phyloP scores from a whole-genome alignment of 2,113 vertebrate genomes.

The Mobula birostris region DNA sequence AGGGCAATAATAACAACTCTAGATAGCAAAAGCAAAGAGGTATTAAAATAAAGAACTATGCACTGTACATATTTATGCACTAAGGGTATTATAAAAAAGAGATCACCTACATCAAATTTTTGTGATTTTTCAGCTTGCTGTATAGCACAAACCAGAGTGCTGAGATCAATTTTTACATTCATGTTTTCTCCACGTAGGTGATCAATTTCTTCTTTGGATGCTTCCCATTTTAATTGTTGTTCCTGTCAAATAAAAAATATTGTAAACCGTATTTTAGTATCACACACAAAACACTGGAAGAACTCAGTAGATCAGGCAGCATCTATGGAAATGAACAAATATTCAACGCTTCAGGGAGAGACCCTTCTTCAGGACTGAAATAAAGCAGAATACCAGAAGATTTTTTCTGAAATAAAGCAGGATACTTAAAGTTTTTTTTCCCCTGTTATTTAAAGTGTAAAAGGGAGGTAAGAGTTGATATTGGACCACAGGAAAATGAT shows the following conservation, averaged over 20 bases:
- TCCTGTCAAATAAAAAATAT: conserved; percentile 44
- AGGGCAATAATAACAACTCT: background rate
- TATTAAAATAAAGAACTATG: too few relatives aligned
- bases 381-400: too few relatives aligned
- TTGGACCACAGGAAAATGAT: too few relatives aligned
- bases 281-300: too few relatives aligned
- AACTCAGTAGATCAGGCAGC: too few relatives aligned
- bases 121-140: conserved; percentile 37
- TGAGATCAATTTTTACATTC: conserved; percentile 43
- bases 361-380: too few relatives aligned
- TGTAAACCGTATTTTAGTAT: background rate
- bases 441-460: too few relatives aligned
- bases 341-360: too few relatives aligned
- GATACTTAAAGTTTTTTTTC: too few relatives aligned
- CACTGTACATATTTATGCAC: background rate
- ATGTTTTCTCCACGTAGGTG: conserved; percentile 42
- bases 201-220: conserved; percentile 41
- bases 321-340: too few relatives aligned
- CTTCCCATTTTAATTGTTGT: conserved; percentile 40
- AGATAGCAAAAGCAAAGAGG: background rate
- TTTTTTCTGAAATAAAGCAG: too few relatives aligned
- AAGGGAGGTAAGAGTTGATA: too few relatives aligned
- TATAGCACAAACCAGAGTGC: conserved; percentile 38
- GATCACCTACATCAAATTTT: conserved; percentile 44
- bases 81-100: background rate